Percentiles rank a stretch among this genome's conserved stretches.
Evolutionary conservation across 1,140 invertebrate species (phyloP).

Genomic region (Gryllus bimaculatus): DNA sequence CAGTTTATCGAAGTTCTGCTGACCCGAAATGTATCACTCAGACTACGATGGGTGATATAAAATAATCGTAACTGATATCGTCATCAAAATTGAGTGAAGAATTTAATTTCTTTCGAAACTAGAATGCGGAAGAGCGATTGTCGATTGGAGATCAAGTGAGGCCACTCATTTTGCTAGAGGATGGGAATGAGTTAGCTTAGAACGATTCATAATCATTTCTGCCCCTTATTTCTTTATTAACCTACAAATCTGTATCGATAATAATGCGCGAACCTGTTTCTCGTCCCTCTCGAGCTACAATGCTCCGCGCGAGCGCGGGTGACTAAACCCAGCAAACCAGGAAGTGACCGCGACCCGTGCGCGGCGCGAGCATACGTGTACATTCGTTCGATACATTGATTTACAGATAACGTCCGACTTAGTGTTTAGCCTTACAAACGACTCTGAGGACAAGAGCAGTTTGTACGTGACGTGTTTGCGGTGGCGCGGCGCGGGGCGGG

Average conservation of each 20-base stretch:
- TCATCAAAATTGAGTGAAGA: no score
- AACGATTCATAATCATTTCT: background rate
- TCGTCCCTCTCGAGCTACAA: background rate
- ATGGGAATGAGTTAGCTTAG: background rate
- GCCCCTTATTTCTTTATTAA: background rate
- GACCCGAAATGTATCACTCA: no score
- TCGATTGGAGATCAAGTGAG: no score
- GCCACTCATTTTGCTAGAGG: background rate
- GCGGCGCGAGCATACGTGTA: background rate
- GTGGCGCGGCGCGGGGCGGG: no score
- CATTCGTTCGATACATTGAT: background rate
- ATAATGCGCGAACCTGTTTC: background rate
- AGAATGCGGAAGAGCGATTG: no score
- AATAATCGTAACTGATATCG: no score
- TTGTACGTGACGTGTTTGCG: background rate
- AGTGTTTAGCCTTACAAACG: slow-evolving; percentile 4
- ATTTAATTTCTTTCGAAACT: no score
- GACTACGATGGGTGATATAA: no score
- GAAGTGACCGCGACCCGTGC: background rate
- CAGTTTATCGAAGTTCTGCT: no score
- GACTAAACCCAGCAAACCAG: background rate
- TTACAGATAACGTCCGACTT: background rate
- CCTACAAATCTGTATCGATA: background rate
- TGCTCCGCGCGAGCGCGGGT: background rate
- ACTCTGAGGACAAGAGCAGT: background rate